Base-by-base conservation (phyloP, 2,113 vertebrate species). In the Aplodontia rufa region DNA sequence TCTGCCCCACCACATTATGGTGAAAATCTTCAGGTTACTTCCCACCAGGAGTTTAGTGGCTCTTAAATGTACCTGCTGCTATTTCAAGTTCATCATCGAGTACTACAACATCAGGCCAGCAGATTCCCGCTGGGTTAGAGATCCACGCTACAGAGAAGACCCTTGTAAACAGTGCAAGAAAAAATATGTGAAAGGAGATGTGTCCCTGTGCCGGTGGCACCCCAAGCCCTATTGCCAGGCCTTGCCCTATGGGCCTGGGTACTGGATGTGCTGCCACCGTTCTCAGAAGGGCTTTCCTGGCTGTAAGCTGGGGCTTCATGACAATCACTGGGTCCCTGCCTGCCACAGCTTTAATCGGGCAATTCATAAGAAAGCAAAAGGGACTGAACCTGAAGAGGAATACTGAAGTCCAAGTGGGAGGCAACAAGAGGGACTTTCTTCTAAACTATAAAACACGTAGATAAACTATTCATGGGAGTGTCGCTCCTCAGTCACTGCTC, bases 131-230 rank as follows among this genome's bases (percentile, higher is more conserved):
- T 99, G 99, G 99, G 99, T 99, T 20, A 99, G 98, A 0, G 99
- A 99, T 76, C 99, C 99, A 0, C 99, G 99, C 87, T 99, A 99
- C 97, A 98, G 99, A 14, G 99, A 99, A 49, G 99, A 99, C 94
- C 99, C 99, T 5, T 99, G 99, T 98, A 99, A 99, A 97, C 99
- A 99, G 96, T 99, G 99, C 98, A 99, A 99, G 98, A 99, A 98
- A 97, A 99, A 99, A 1, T 99, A 99, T 4, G 97, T 98, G 1
- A 99, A 99, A 12, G 99, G 99, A 30, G 99, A 99, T 0, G 99
- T 99, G 55, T 99, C 99, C 0, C 98, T 99, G 42, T 99, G 99
- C 98, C 98, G 99, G 51, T 99, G 99, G 99, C 99, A 99, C 72
- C 99, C 99, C 97, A 99, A 99, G 95, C 99, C 99, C 22, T 99